Conservation (phyloP, 35 echinoderm and acorn worm species). For the Acanthaster planci region DNA sequence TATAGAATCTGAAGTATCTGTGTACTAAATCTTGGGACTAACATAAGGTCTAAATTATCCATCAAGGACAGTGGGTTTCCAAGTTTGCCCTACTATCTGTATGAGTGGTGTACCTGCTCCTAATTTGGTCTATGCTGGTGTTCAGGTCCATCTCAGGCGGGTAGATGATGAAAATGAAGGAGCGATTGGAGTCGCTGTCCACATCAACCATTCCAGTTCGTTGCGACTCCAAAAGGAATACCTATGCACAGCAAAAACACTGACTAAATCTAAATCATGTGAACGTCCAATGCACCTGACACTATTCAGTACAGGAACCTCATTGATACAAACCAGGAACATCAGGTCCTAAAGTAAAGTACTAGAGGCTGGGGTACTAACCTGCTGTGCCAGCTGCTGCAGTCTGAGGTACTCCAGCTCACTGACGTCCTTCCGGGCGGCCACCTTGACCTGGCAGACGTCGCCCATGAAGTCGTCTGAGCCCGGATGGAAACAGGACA, state of each 20-base stretch:
- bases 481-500: slow-evolving; percentile 91
- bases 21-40: no score
- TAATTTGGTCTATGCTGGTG: slow-evolving; percentile 91
- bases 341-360: no score
- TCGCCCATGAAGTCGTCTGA: slow-evolving; percentile 98
- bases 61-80: no score
- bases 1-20: no score
- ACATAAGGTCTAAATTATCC: no score
- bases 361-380: slow-evolving; percentile 36
- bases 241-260: slow-evolving; percentile 37
- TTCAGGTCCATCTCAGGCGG: slow-evolving; percentile 85
- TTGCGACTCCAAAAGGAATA: slow-evolving; percentile 93
- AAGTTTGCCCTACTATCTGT: neutral
- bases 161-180: slow-evolving; percentile 98
- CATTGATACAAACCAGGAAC: no score
- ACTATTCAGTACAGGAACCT: no score
- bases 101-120: slow-evolving; percentile 69
- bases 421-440: slow-evolving; percentile 80
- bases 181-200: slow-evolving; percentile 68
- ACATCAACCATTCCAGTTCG: slow-evolving; percentile 58
- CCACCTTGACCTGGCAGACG: slow-evolving; percentile 90
- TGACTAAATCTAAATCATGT: neutral
- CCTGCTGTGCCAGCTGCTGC: slow-evolving; percentile 96
- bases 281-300: no score
- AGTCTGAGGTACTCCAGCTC: slow-evolving; percentile 82